Percentiles rank a stretch among this genome's conserved stretches.
These are phyloP conservation scores for Corella eumyota DNA, from an alignment of 23 tunicate species.

Conservation along the genomic window DNA sequence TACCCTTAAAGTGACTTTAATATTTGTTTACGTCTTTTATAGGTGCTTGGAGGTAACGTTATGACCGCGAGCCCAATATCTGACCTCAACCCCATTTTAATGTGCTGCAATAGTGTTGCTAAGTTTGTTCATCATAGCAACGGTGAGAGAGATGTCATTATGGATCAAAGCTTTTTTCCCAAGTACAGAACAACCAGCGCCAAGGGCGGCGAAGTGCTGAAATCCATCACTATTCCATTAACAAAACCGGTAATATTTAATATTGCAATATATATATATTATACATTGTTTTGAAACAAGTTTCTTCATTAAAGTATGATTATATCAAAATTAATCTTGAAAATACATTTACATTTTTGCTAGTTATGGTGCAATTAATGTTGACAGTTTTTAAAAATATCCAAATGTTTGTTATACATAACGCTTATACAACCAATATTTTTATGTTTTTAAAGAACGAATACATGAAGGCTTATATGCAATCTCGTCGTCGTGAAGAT, in stretches of 20 bases:
- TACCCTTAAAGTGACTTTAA: too few species aligned
- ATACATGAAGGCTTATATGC: conserved; percentile 67
- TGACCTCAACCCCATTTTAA: conserved; percentile 78
- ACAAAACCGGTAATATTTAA: neutral
- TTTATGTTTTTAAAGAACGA: conserved; percentile 24
- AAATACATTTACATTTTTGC: too few species aligned
- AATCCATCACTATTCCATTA: conserved; percentile 39
- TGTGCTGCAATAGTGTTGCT: conserved; percentile 59
- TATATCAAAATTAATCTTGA: too few species aligned
- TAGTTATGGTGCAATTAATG: too few species aligned
- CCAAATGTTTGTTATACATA: too few species aligned
- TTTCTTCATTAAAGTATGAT: too few species aligned
- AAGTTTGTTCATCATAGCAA: conserved; percentile 20
- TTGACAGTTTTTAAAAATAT: too few species aligned
- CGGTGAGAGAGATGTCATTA: conserved; percentile 29
- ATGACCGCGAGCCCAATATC: conserved; percentile 98
- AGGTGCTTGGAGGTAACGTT: conserved; percentile 75
- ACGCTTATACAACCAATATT: too few species aligned
- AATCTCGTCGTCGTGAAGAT: conserved; percentile 78
- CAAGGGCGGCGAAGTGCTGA: conserved; percentile 27
- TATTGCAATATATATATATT: too few species aligned
- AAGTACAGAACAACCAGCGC: conserved; percentile 67
- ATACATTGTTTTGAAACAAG: too few species aligned
- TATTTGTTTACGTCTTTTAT: neutral
- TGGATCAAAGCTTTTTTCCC: conserved; percentile 80